Evolutionary conservation across 2,113 vertebrate genomes (phyloP).

Genomic region (Motacilla alba): DNA sequence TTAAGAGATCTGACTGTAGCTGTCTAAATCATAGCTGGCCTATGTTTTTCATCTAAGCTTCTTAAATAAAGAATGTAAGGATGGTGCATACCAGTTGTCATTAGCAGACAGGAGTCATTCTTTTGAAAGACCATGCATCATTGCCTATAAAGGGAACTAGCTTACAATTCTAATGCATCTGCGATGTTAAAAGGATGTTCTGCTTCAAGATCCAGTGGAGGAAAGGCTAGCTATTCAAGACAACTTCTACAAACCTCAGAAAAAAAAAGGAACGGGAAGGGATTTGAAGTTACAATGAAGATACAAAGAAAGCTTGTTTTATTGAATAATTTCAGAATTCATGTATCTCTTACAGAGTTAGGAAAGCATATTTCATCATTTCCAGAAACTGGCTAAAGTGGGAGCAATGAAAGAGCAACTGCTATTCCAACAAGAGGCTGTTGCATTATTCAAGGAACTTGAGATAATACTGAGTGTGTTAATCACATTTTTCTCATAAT

Average conservation of each 20-base stretch:
- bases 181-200: not conserved
- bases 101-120: not conserved
- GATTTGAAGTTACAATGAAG: not conserved
- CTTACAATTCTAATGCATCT: not conserved
- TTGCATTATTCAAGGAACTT: not conserved
- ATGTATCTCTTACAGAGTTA: not conserved
- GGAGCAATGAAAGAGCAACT: not conserved
- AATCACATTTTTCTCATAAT: not conserved
- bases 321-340: not conserved
- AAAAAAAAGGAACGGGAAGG: not conserved
- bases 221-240: not conserved
- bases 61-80: not conserved
- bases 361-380: not conserved
- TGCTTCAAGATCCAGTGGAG: not conserved
- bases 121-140: not conserved
- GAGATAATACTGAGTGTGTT: not conserved
- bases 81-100: not conserved
- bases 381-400: not conserved
- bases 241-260: not conserved
- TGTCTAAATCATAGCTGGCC: not conserved
- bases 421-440: not conserved
- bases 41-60: not conserved
- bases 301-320: not conserved
- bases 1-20: not conserved
- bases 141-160: not conserved